Evolutionary conservation across 2,113 vertebrate species (phyloP).

Genomic region (Heloderma charlesbogerti): DNA sequence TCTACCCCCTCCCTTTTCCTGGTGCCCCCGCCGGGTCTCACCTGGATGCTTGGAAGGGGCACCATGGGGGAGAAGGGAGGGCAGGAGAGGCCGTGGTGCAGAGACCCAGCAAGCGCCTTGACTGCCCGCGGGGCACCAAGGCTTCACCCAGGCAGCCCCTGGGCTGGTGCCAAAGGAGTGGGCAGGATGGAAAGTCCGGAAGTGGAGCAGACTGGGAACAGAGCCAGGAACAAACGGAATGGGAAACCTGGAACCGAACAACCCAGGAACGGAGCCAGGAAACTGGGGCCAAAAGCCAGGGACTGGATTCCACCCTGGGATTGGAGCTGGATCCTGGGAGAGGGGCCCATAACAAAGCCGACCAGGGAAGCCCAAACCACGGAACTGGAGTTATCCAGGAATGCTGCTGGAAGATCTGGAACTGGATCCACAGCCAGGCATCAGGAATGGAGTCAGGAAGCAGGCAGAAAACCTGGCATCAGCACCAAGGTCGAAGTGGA

Average conservation of each 20-base stretch:
- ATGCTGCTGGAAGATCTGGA: not conserved
- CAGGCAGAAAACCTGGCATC: not conserved
- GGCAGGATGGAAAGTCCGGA: not conserved
- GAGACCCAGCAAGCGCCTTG: not conserved
- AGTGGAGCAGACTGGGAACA: not conserved
- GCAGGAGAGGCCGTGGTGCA: not conserved
- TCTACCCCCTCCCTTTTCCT: not conserved
- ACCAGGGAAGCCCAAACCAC: not conserved
- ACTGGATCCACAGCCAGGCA: not conserved
- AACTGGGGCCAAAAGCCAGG: not conserved
- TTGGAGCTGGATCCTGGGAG: not conserved
- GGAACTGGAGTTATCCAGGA: not conserved
- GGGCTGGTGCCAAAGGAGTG: not conserved
- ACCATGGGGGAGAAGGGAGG: not conserved
- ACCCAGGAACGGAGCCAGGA: not conserved
- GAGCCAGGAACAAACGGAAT: slow-evolving; percentile 57
- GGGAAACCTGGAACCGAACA: slow-evolving; percentile 1
- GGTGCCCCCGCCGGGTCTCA: not conserved
- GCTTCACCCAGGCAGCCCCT: not conserved
- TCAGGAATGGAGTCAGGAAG: not conserved
- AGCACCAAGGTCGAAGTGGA: not conserved
- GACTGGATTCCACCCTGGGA: not conserved
- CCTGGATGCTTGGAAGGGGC: not conserved
- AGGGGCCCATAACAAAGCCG: not conserved
- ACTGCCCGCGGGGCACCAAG: not conserved